These are phyloP conservation scores for Leiothrix lutea DNA, from an alignment of 2,113 vertebrate species.

Conservation along the genomic window DNA sequence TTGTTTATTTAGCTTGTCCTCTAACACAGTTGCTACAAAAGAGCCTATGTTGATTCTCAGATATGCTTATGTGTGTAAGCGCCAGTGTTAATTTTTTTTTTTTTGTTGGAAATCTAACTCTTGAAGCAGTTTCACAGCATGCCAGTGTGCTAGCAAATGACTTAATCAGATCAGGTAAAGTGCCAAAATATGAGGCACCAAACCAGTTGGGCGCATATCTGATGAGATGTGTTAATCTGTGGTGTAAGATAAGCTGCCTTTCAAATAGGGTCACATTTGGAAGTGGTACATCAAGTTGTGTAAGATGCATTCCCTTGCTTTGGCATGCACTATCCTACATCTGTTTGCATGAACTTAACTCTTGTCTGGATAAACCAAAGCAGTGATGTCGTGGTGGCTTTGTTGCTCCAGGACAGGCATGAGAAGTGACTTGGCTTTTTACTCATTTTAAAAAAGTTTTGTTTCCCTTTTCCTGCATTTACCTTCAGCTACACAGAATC, in stretches of 20 bases:
- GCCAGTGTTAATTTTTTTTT: slow-evolving; percentile 30
- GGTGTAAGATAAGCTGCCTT: slow-evolving; percentile 51
- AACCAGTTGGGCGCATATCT: slow-evolving; percentile 29
- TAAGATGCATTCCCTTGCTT: slow-evolving; percentile 28
- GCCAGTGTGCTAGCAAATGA: background rate
- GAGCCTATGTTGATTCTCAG: slow-evolving; percentile 17
- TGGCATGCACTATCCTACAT: slow-evolving; percentile 9
- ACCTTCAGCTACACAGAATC: background rate
- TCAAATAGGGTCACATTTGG: slow-evolving; percentile 45
- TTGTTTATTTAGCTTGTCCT: slow-evolving; percentile 47
- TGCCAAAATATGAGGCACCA: slow-evolving; percentile 38
- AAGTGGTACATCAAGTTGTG: slow-evolving; percentile 29
- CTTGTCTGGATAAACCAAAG: background rate
- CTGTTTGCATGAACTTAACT: background rate
- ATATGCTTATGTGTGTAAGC: background rate
- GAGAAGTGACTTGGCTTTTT: background rate
- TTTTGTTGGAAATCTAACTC: slow-evolving; percentile 5
- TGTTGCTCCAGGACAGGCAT: background rate
- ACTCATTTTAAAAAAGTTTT: background rate
- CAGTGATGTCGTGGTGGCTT: background rate
- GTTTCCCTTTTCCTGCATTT: background rate
- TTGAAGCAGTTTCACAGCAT: background rate
- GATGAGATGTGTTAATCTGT: slow-evolving; percentile 53
- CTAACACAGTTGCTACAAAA: slow-evolving; percentile 21
- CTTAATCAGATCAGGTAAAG: slow-evolving; percentile 56